Evolutionary conservation across 2,888 invertebrate species (phyloP), one percentile per base, ranked within the genome.

Genomic region (Pristionchus arcanus): DNA sequence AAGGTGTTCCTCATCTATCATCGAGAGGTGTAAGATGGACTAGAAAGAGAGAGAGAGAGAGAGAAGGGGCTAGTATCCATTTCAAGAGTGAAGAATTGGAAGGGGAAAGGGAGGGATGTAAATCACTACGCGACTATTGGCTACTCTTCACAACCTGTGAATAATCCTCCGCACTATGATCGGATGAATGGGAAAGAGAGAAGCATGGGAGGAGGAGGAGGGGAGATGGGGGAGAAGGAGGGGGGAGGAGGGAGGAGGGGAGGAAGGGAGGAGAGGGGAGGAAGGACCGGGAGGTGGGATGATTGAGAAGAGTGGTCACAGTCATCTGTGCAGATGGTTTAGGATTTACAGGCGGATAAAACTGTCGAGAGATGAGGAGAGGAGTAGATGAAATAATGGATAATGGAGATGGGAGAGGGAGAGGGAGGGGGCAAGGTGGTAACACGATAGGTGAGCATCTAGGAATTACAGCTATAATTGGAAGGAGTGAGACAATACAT

Each of bases 91-190:
- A 34, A 71, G 68, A 71, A 42, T 15, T 25, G 34, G 37, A 42
- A 42, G 37, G 25, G 25, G 31, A 34, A 42, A 21, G 42, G 25
- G 77, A 9, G 37, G 42, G 77, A 42, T 77, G 77, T 77, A 77
- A 77, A 77, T 77, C 77, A 77, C 77, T 16, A 31, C 25, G 25
- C 77, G 77, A 77, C 77, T 77, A 77, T 77, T 77, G 77, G 77
- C 77, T 77, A 77, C 77, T 74, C 63, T 21, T 55, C 55, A 21
- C 77, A 77, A 77, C 77, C 77, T 77, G 77, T 77, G 77, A 77
- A 77, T 77, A 77, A 77, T 77, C 77, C 77, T 11, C 42, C 77
- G 15, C 16, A 37, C 37, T 42, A 15, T 77, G 77, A 77, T 77
- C 77, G 37, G 77, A 77, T 77, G 77, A 77, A 77, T 77, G 42